Evolutionary conservation across 2,113 vertebrate species (phyloP).

Genomic region (Orientallactaga bullata): DNA sequence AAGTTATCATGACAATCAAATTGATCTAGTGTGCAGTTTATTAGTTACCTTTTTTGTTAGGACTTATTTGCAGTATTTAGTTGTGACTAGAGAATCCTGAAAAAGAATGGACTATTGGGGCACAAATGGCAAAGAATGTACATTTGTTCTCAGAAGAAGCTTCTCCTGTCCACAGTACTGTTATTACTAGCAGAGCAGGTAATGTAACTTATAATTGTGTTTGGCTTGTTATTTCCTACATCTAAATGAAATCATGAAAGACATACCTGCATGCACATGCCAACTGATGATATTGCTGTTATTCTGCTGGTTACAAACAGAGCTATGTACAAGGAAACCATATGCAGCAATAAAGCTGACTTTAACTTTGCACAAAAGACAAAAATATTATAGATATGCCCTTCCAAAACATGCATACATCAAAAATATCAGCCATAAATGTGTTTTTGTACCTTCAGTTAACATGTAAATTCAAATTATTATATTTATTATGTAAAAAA

Average conservation of each 20-base stretch:
- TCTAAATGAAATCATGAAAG: neutral
- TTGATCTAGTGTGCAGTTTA: neutral
- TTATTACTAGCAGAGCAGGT: neutral
- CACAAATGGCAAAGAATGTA: neutral
- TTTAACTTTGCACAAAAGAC: neutral
- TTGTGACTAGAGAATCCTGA: neutral
- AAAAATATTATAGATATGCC: neutral
- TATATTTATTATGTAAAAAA: too few species aligned
- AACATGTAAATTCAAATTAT: neutral
- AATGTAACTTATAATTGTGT: neutral
- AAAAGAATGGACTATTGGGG: neutral
- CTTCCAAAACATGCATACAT: neutral
- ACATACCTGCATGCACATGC: neutral
- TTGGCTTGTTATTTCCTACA: neutral
- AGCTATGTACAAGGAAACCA: neutral
- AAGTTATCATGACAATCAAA: neutral
- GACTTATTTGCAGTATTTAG: neutral
- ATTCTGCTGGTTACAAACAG: neutral
- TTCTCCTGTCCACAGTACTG: neutral
- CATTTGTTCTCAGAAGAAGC: neutral
- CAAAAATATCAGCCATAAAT: neutral
- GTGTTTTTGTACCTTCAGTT: neutral
- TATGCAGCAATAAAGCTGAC: neutral
- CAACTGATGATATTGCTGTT: neutral
- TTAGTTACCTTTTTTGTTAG: neutral